A percentile compares a stretch with the other conserved stretches of the same genome.
These are phyloP conservation scores for Mizuhopecten yessoensis DNA, from an alignment of 1,140 invertebrate genomes.

Conservation along the genomic window DNA sequence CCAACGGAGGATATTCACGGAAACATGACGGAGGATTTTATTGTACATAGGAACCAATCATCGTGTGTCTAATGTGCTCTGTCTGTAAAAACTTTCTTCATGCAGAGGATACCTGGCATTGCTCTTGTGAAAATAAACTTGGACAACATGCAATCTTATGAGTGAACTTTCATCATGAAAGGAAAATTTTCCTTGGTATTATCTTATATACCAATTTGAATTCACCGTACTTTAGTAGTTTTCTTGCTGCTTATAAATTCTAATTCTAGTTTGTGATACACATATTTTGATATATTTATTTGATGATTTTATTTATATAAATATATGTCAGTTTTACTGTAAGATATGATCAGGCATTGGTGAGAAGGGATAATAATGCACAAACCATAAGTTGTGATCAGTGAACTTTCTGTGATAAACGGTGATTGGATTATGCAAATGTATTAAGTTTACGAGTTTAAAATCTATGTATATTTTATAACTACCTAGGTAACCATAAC, in stretches of 20 bases:
- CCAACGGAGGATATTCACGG: slow-evolving; percentile 82
- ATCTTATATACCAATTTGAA: not conserved
- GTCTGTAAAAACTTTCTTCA: not conserved
- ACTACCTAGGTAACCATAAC: not conserved
- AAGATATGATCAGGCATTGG: not conserved
- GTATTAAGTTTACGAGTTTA: not conserved
- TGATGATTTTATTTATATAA: slow-evolving; percentile 9
- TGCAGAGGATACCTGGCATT: not conserved
- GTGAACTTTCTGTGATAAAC: not conserved
- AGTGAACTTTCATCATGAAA: not conserved
- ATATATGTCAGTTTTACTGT: not conserved
- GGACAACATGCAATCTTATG: not conserved
- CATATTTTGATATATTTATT: not conserved
- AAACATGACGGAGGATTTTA: slow-evolving; percentile 82
- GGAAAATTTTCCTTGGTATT: no score
- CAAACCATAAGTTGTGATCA: not conserved
- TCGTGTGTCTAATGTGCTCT: not conserved
- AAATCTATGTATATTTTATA: not conserved
- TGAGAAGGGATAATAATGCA: not conserved
- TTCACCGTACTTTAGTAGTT: not conserved
- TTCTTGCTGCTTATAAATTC: not conserved
- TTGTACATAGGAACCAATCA: slow-evolving; percentile 67
- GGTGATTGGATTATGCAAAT: not conserved
- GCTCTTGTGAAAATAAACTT: not conserved
- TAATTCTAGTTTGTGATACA: not conserved